These are phyloP conservation scores for Cyprinodon brontotheroides DNA, from an alignment of 2,113 vertebrate genomes.

Conservation along the genomic window DNA sequence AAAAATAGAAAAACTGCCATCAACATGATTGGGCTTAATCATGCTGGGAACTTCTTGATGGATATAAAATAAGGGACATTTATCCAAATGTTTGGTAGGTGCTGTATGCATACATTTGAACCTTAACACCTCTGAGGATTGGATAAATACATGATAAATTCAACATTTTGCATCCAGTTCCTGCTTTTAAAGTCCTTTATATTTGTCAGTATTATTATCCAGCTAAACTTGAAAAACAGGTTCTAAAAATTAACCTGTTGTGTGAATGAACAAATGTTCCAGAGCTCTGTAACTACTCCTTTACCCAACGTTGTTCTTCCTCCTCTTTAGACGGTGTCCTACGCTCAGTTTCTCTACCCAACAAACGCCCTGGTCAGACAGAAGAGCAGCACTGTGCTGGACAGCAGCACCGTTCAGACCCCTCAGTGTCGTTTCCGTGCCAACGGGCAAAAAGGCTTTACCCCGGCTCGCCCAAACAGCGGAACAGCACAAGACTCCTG, in stretches of 20 bases:
- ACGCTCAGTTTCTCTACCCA: constrained; percentile 91
- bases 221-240: too few species aligned
- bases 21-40: too few species aligned
- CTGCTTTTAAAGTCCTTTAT: neutral
- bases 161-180: neutral
- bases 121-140: too few species aligned
- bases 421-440: constrained; percentile 79
- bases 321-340: constrained; percentile 89
- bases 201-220: too few species aligned
- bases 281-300: too few species aligned
- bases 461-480: constrained; percentile 80
- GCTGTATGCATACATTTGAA: neutral
- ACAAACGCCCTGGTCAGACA: constrained; percentile 90
- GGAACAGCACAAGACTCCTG: constrained; percentile 79
- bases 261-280: too few species aligned
- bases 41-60: too few species aligned
- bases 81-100: too few species aligned
- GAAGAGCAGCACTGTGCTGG: constrained; percentile 74
- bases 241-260: too few species aligned
- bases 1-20: too few species aligned
- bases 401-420: constrained; percentile 65
- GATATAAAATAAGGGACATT: too few species aligned
- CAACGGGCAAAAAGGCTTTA: constrained; percentile 76
- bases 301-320: neutral
- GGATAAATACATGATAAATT: neutral